Evolutionary conservation across 2,888 invertebrate genomes (phyloP).

Genomic region (Oligia fasciuncula): DNA sequence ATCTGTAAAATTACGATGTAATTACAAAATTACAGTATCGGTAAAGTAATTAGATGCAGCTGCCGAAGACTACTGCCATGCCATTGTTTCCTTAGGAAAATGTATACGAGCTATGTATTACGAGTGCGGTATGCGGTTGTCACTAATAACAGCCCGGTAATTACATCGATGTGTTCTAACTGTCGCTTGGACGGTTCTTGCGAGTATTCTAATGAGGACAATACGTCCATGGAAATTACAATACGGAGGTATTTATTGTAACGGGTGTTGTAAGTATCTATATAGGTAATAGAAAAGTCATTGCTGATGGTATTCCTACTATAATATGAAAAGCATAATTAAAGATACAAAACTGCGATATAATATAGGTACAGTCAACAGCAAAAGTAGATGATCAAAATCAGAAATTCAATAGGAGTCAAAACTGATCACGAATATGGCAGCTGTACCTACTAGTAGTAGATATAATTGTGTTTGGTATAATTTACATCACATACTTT

Average conservation of each 20-base stretch:
- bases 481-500: too few relatives aligned
- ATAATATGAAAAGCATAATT: constrained; percentile 2
- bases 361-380: too few relatives aligned
- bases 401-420: too few relatives aligned
- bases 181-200: constrained; percentile 56
- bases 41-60: constrained; percentile 69
- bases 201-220: constrained; percentile 38
- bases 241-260: constrained; percentile 48
- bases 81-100: constrained; percentile 48
- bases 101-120: constrained; percentile 8
- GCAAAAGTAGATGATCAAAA: too few relatives aligned
- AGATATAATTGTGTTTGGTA: too few relatives aligned
- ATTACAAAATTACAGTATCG: constrained; percentile 79
- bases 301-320: not conserved
- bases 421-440: too few relatives aligned
- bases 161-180: constrained; percentile 59
- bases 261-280: constrained; percentile 38
- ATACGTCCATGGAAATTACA: constrained; percentile 41
- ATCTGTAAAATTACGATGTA: constrained; percentile 72
- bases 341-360: not conserved
- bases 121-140: constrained; percentile 33
- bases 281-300: constrained; percentile 16
- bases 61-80: constrained; percentile 31
- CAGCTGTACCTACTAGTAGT: too few relatives aligned
- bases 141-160: constrained; percentile 60